Base-by-base conservation (phyloP, 2,888 invertebrate genomes). In the Coenonympha glycerion region DNA sequence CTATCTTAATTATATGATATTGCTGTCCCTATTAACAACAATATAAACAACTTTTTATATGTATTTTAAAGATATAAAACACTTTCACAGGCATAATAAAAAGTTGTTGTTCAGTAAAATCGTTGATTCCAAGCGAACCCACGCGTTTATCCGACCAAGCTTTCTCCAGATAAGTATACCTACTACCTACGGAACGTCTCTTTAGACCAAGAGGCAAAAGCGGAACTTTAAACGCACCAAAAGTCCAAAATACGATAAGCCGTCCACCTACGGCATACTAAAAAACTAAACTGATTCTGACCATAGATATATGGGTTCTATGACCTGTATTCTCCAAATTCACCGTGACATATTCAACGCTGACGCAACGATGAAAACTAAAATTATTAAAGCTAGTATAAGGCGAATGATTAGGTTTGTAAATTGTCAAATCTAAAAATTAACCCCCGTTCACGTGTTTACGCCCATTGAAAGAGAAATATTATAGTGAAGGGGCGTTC, bases 241-340 rank as follows among this genome's bases (percentile, higher is more conserved):
- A 39, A 39, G 22, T 24, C 39, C 39, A 39, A 24, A 39, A 39
- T 15, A 5, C 22, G 39, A 39, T 39, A 39, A 39, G 39, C 72
- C 37, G 40, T 59, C 65, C 68, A 60, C 64, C 55, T 61, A 60
- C 61, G 63, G 77, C 73, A 79, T 77, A 80, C 77, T 76, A 77
- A 80, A 73, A 66, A 53, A 59, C 66, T 37, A 47, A 52, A 53
- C 47, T 31, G 31, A 46, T 44, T 48, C 21, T 13, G 40, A 39
- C 24, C 11, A 9, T 28, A n/a, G n/a, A 28, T 9, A 28, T n/a
- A 28, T 11, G 30, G 6, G 30, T 30, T 30, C 5, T 4, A 13
- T 30, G 30, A 30, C 30, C 30, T 3, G 13, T 13, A 11, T n/a
- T 13, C 2, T 4, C 13, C 3, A 13, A 5, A 6, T 13, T 2